Evolutionary conservation across 2,888 invertebrate genomes (phyloP).

Genomic region (Agelastica alni): DNA sequence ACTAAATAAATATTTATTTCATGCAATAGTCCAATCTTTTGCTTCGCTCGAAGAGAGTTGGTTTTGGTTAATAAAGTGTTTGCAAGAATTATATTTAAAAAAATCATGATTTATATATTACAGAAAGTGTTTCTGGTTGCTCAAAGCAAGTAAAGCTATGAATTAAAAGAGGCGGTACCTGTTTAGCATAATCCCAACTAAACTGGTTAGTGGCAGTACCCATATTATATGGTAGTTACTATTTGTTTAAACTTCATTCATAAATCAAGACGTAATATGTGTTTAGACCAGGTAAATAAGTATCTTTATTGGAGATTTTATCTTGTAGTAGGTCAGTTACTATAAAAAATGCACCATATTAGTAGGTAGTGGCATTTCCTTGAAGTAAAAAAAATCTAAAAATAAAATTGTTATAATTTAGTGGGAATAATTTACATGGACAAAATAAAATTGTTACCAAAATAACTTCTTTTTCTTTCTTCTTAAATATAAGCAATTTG

Average conservation of each 20-base stretch:
- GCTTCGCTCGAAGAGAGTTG: no score
- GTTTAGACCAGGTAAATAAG: not conserved
- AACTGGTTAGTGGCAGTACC: not conserved
- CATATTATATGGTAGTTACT: not conserved
- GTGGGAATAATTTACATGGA: no score
- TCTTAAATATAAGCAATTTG: no score
- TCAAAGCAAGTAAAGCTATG: slow-evolving; percentile 6
- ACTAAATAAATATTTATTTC: no score
- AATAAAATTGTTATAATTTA: no score
- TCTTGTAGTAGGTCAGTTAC: slow-evolving; percentile 15
- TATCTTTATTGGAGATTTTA: slow-evolving; percentile 1
- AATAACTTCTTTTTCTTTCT: no score
- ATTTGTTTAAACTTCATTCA: no score
- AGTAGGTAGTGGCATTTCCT: no score
- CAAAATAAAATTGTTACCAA: no score
- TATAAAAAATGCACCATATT: not conserved
- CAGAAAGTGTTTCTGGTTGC: not conserved
- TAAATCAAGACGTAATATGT: slow-evolving; percentile 13
- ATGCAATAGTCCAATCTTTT: no score
- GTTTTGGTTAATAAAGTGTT: not conserved
- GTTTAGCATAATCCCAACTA: slow-evolving; percentile 1
- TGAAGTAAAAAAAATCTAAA: no score
- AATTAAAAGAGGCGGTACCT: slow-evolving; percentile 5
- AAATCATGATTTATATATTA: not conserved
- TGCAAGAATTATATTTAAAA: not conserved